These are phyloP conservation scores for Actias luna DNA, from an alignment of 2,888 invertebrate genomes.

Conservation along the genomic window DNA sequence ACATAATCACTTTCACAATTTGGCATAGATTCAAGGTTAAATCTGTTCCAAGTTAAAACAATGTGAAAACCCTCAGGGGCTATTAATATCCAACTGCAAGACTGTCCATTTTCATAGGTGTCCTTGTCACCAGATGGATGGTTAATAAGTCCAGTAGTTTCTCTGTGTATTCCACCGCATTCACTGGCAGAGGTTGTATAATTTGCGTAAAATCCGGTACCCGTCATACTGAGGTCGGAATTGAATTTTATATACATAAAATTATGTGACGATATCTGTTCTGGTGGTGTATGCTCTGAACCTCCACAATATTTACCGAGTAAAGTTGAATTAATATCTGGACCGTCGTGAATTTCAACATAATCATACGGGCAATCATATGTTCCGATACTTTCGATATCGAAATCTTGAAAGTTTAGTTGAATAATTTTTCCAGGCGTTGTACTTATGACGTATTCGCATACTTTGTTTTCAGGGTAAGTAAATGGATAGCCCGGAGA, in stretches of 20 bases:
- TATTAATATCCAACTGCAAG: slow-evolving; percentile 89
- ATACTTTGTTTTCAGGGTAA: slow-evolving; percentile 84
- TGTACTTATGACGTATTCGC: slow-evolving; percentile 86
- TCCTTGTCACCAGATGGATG: slow-evolving; percentile 73
- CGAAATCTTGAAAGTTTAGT: slow-evolving; percentile 85
- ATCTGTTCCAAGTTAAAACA: slow-evolving; percentile 87
- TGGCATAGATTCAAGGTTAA: slow-evolving; percentile 85
- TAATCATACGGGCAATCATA: slow-evolving; percentile 60
- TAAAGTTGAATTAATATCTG: slow-evolving; percentile 82
- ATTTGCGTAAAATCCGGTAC: slow-evolving; percentile 88
- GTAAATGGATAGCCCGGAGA: slow-evolving; percentile 89
- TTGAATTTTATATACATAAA: slow-evolving; percentile 86
- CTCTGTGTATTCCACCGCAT: slow-evolving; percentile 88
- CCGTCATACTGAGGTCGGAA: slow-evolving; percentile 80
- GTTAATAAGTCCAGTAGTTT: slow-evolving; percentile 82
- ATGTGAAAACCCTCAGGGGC: slow-evolving; percentile 86
- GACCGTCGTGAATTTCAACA: slow-evolving; percentile 87
- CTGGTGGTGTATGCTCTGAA: slow-evolving; percentile 73
- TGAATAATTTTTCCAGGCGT: slow-evolving; percentile 84
- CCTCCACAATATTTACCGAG: slow-evolving; percentile 87
- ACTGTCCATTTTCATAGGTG: slow-evolving; percentile 67
- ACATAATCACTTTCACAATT: slow-evolving; percentile 84
- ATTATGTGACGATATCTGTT: slow-evolving; percentile 86
- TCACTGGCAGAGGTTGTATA: slow-evolving; percentile 85
- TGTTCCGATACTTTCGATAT: slow-evolving; percentile 78